Base-by-base conservation (phyloP, 2,888 invertebrate genomes). In the Carcina quercana region DNA sequence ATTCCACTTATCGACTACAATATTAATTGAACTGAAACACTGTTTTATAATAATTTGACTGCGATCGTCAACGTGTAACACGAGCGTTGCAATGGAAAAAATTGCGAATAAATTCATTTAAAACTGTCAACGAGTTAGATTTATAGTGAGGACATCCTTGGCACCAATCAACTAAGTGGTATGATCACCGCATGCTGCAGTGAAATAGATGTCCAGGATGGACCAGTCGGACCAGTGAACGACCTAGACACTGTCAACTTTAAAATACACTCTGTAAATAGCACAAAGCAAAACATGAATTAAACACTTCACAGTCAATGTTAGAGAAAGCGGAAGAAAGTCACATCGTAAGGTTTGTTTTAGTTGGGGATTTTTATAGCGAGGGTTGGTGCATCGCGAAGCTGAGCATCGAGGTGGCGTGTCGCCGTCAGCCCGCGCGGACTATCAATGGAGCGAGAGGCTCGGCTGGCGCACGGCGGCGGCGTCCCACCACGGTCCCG, bases 211-310 rank as follows among this genome's bases (percentile, higher is more conserved):
- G 63, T 42, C 37, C 46, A 44, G 60, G 62, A 7, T 64, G 59
- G 64, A 73, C 73, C 61, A 60, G 73, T 71, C 68, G 60, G 71
- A 78, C 73, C 74, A 72, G 69, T 79, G 68, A 67, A 70, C 71
- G 74, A 70, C 79, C 80, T 76, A 74, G 73, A 61, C 66, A 64
- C 59, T 68, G 66, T 64, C 62, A 45, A 42, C 37, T 47, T 34
- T 32, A 37, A 34, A 35, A 32, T 37, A 33, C 43, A 61, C 55
- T 53, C 51, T 48, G 50, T 51, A 54, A n/a, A n/a, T n/a, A n/a
- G n/a, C n/a, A n/a, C n/a, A n/a, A n/a, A n/a, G n/a, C n/a, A n/a
- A n/a, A n/a, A n/a, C n/a, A 20, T 20, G n/a, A 10, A 20, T 20
- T 10, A 10, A 20, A 20, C 58, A 61, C 61, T 61, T 54, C 52